Evolutionary conservation across 2,797 vertebrate species (phyloP), one percentile per base, ranked within the genome.

Genomic region (Hyperoplus immaculatus): DNA sequence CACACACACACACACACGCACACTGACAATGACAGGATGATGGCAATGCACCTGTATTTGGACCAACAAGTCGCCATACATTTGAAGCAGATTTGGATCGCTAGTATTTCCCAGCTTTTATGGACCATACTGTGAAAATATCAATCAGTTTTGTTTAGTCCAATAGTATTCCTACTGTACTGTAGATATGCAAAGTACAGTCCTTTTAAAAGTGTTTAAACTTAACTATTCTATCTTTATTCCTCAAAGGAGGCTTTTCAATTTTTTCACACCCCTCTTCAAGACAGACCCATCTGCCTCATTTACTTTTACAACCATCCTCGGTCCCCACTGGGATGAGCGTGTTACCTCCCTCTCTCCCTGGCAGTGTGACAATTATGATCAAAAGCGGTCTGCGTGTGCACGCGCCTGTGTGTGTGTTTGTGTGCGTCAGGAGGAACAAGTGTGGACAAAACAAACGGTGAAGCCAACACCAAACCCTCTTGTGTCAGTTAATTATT

Each of bases 401-500:
- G 82, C 1, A 16, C n/a, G 49, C 66, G 41, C 75, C 50, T 38
- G 13, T 21, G 69, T 36, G 63, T 64, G 3, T 78, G 61, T 77
- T 81, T 54, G 83, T 76, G 75, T 85, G 82, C 41, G 53, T 57
- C 74, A 36, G 15, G 63, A 14, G 79, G 60, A 77, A 87, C 81
- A 75, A 78, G 87, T 87, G 90, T 89, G 92, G 88, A 85, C 86
- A 82, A 91, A 91, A 89, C 81, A 89, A 92, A 90, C 16, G 75
- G 70, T 69, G 82, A 78, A 78, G 89, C 87, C 78, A 84, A 92
- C 79, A 77, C 83, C 81, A 67, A 85, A 88, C 56, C 78, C 83
- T 86, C 81, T 78, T 75, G 81, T 84, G 87, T 90, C 85, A 75
- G 78, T 89, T 90, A 89, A 91, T 92, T 92, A 89, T 90, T 90